Conservation (phyloP, 2,797 vertebrate genomes). For the Rhinatrema bivittatum region DNA sequence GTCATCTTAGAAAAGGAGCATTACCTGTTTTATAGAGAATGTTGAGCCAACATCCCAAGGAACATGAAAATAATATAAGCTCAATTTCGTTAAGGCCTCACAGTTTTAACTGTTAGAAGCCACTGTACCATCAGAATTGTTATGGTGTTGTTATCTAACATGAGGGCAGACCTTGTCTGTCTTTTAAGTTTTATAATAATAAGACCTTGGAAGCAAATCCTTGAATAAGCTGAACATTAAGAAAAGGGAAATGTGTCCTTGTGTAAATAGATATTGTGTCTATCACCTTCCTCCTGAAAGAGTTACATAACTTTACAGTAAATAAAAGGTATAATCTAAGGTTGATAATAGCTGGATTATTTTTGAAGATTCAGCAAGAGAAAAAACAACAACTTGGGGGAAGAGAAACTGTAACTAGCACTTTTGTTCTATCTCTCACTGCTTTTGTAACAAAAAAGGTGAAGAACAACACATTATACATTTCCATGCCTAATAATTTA, state of each 20-base stretch:
- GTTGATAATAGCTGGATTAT: constrained; percentile 34
- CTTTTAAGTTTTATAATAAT: constrained; percentile 65
- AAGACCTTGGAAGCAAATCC: constrained; percentile 70
- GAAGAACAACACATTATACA: too few species aligned
- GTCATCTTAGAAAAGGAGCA: constrained; percentile 40
- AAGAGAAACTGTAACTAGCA: too few species aligned
- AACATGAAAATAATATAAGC: constrained; percentile 55
- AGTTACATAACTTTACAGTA: constrained; percentile 52
- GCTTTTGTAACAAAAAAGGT: constrained; percentile 37
- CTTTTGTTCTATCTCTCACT: too few species aligned
- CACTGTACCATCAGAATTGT: constrained; percentile 52
- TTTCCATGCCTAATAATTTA: too few species aligned
- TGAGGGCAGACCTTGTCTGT: constrained; percentile 58
- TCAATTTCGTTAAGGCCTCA: constrained; percentile 57
- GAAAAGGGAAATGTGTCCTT: constrained; percentile 66
- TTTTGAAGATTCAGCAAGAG: constrained; percentile 37
- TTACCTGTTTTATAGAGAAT: constrained; percentile 34
- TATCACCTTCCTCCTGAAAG: constrained; percentile 62
- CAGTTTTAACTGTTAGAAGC: constrained; percentile 63
- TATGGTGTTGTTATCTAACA: constrained; percentile 59
- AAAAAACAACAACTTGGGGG: constrained; percentile 9
- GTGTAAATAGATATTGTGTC: constrained; percentile 68
- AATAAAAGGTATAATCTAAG: constrained; percentile 53
- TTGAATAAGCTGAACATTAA: constrained; percentile 61
- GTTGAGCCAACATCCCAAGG: too few species aligned